Conservation (phyloP, 1,140 invertebrate species). For the Ericerus pela region DNA sequence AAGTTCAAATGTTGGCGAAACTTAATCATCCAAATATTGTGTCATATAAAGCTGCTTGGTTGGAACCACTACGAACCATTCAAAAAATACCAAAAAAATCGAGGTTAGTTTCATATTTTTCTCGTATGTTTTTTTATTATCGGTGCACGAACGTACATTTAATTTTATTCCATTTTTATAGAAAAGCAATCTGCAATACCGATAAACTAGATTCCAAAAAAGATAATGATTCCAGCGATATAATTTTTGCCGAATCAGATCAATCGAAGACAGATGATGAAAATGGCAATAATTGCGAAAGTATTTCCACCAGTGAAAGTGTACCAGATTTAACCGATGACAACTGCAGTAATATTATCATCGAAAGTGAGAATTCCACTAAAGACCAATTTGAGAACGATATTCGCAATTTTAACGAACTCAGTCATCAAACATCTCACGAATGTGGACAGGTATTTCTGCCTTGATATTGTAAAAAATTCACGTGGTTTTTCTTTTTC, state of each 20-base stretch:
- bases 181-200: background rate
- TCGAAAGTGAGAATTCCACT: background rate
- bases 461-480: no score
- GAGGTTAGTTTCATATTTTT: slow-evolving; percentile 11
- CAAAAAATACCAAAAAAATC: background rate
- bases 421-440: background rate
- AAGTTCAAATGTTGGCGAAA: slow-evolving; percentile 63
- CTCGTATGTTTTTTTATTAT: background rate
- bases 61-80: slow-evolving; percentile 39
- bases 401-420: background rate
- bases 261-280: background rate
- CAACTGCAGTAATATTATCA: background rate
- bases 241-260: slow-evolving; percentile 9
- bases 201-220: background rate
- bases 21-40: slow-evolving; percentile 68
- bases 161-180: background rate
- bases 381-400: background rate
- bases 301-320: background rate
- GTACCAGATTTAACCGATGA: no score
- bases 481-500: no score
- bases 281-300: background rate
- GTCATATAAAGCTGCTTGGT: slow-evolving; percentile 67
- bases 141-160: background rate
- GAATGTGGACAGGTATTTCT: background rate
- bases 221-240: slow-evolving; percentile 10